Evolutionary conservation across 2,113 vertebrate genomes (phyloP), one percentile per base, ranked within the genome.

Genomic region (Lepisosteus oculatus): DNA sequence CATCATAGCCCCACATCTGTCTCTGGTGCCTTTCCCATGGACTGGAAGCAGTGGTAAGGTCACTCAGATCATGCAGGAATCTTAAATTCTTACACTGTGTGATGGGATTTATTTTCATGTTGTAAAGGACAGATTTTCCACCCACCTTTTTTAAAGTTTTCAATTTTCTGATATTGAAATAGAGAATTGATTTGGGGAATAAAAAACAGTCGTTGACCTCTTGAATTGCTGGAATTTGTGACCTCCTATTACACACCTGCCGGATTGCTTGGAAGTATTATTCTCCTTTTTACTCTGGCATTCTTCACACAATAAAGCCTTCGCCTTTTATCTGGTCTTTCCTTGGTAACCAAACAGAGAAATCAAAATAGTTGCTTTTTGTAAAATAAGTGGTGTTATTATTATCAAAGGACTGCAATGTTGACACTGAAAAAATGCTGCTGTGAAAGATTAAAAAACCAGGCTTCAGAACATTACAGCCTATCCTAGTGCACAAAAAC

Each of bases 81-180:
- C 29, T 29, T n/a, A 8, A 51, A n/a, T 29, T 54, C 45, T 54
- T 15, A 63, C 69, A 42, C n/a, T 55, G 17, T 54, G 43, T 54
- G 51, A 7, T 2, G 13, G 17, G n/a, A 64, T 72, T 56, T 65
- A 47, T 51, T 65, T n/a, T 6, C 5, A 47, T 43, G 12, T 55
- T 72, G 51, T 29, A 29, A 65, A 65, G 44, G 29, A 43, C 15
- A 51, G 54, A 62, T 54, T 71, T 29, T 43, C 13, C 43, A 44
- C n/a, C 65, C 57, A 29, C 62, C 29, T 65, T 8, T 65, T 29
- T 29, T 29, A 29, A 13, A 9, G 17, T 62, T 59, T 15, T 29
- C 42, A 13, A 55, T 14, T 65, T 55, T 29, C 63, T 56, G 54
- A n/a, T 43, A 72, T 55, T 72, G 14, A 65, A 67, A 51, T 51